phyloP scores from a whole-genome alignment of 1,140 invertebrate genomes.

The Lasioglossum albipes region DNA sequence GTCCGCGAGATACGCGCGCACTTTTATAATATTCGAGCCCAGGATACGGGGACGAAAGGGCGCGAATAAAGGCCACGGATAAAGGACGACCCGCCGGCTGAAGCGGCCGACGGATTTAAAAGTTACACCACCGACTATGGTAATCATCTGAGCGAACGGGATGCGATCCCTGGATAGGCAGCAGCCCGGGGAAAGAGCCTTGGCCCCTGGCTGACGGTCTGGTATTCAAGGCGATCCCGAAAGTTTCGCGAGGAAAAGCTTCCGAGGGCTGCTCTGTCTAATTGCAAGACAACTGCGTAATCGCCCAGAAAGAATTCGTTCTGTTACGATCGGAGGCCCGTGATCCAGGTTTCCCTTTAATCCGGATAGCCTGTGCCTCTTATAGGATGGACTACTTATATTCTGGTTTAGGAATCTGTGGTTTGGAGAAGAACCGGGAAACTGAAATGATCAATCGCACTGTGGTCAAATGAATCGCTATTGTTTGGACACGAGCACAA shows the following conservation, averaged over 20 bases:
- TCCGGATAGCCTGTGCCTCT: too few relatives aligned
- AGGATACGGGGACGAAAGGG: constrained; percentile 8
- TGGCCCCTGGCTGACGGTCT: background rate
- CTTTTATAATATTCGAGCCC: constrained; percentile 52
- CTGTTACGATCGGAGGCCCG: background rate
- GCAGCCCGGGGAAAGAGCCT: background rate
- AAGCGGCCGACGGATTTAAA: constrained; percentile 27
- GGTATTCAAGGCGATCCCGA: background rate
- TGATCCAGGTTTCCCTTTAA: background rate
- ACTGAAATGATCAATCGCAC: too few relatives aligned
- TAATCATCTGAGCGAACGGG: constrained; percentile 3
- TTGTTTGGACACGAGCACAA: too few relatives aligned
- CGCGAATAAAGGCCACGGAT: constrained; percentile 41
- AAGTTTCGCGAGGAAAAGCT: background rate
- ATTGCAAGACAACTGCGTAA: background rate
- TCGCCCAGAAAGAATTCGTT: background rate
- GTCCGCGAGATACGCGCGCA: constrained; percentile 6
- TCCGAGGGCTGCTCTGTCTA: background rate
- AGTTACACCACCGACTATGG: constrained; percentile 25
- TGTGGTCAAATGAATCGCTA: too few relatives aligned
- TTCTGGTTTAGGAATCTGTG: too few relatives aligned
- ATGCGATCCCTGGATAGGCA: background rate
- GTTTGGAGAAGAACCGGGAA: too few relatives aligned
- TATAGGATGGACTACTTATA: too few relatives aligned
- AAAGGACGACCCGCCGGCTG: constrained; percentile 7